phyloP scores from a whole-genome alignment of 1,140 invertebrate species.

The Anastrepha ludens region DNA sequence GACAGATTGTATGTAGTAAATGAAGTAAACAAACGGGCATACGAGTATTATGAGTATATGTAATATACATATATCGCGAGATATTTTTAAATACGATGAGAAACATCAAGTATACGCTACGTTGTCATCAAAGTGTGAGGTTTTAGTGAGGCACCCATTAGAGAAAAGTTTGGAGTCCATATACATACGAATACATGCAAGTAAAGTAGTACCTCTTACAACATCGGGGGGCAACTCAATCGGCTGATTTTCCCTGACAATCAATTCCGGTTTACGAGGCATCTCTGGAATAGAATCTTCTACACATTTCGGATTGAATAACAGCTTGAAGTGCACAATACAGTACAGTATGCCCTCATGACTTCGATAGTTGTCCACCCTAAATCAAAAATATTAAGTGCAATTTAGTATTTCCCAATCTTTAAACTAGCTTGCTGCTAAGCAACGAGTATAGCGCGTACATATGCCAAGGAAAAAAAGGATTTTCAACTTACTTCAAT shows the following conservation, averaged over 20 bases:
- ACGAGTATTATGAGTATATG: no score
- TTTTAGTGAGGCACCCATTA: no score
- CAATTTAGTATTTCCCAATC: background rate
- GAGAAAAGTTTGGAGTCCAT: no score
- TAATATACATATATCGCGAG: no score
- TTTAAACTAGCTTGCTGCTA: background rate
- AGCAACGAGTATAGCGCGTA: background rate
- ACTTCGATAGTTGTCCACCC: conserved; percentile 92
- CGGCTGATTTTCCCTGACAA: conserved; percentile 93
- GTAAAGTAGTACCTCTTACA: conserved; percentile 79
- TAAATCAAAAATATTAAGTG: conserved; percentile 66
- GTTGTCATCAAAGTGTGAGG: no score
- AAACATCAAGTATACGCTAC: no score
- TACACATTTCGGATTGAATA: conserved; percentile 93
- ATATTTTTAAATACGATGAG: no score
- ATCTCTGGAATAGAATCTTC: conserved; percentile 82
- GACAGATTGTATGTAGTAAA: no score
- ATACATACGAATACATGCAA: background rate
- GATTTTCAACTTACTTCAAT: conserved; percentile 81
- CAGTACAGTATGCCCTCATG: conserved; percentile 92
- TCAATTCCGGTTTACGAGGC: conserved; percentile 87
- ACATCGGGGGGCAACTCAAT: conserved; percentile 92
- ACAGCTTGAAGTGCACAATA: conserved; percentile 93
- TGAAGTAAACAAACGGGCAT: no score
- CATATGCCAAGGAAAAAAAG: background rate